These are phyloP conservation scores for Ceratotherium simum DNA, from an alignment of 2,113 vertebrate genomes.

Conservation along the genomic window DNA sequence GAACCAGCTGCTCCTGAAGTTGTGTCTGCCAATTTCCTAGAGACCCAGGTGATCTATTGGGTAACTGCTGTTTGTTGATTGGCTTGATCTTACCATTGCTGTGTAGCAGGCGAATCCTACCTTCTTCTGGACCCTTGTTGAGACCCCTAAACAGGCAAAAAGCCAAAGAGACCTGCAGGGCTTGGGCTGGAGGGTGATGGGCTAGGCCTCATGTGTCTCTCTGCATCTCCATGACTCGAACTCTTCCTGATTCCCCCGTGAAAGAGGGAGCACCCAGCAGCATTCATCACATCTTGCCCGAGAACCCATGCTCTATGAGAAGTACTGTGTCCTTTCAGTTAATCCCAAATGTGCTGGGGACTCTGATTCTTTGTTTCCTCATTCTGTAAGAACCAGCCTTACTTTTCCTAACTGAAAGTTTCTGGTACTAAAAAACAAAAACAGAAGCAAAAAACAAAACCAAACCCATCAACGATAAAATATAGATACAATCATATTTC, in stretches of 20 bases:
- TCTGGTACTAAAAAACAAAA: neutral
- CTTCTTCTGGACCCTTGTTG: neutral
- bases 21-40: neutral
- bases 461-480: neutral
- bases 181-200: neutral
- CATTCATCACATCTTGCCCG: neutral
- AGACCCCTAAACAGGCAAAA: neutral
- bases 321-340: neutral
- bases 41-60: neutral
- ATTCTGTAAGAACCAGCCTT: neutral
- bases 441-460: neutral
- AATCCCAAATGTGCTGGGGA: neutral
- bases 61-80: neutral
- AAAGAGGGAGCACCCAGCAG: neutral
- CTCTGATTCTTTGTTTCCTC: neutral
- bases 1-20: neutral
- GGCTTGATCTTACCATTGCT: neutral
- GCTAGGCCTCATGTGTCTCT: neutral
- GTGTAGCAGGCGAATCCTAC: neutral
- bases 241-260: neutral
- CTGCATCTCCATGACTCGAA: neutral
- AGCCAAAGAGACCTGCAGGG: neutral
- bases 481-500: neutral
- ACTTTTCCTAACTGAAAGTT: neutral
- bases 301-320: neutral